Percentiles rank a stretch among this genome's conserved stretches.
These are phyloP conservation scores for Ptychochromis oligacanthus DNA, from an alignment of 2,113 vertebrate species.

Conservation along the genomic window DNA sequence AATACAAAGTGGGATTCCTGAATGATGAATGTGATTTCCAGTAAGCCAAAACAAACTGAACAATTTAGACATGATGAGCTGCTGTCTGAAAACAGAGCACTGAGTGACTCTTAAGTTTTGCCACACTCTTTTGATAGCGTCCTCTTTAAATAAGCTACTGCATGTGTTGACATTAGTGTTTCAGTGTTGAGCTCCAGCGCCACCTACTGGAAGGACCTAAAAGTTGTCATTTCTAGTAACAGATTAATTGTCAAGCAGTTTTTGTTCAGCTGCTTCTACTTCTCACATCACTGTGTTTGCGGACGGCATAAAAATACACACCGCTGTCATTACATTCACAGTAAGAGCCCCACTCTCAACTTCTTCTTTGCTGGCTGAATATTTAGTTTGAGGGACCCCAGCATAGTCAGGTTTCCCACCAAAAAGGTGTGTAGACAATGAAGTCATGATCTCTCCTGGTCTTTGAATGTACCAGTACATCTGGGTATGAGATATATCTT, in stretches of 20 bases:
- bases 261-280: conserved; percentile 17
- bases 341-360: not conserved
- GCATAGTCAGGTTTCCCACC: conserved; percentile 18
- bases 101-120: not conserved
- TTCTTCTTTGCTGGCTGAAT: conserved; percentile 20
- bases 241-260: not conserved
- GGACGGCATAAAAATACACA: conserved; percentile 41
- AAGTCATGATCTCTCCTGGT: conserved; percentile 41
- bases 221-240: not conserved
- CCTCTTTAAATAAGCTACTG: not conserved
- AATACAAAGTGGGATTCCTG: no score
- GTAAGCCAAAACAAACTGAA: not conserved
- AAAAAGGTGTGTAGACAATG: conserved; percentile 18
- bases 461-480: conserved; percentile 62
- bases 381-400: not conserved
- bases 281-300: conserved; percentile 41
- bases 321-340: conserved; percentile 23
- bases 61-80: conserved; percentile 25
- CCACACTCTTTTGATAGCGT: not conserved
- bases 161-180: not conserved
- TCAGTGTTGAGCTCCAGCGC: conserved; percentile 34
- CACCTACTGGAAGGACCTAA: conserved; percentile 45
- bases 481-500: not conserved
- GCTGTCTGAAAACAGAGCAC: not conserved
- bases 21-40: no score